Base-by-base conservation (phyloP, 1,140 invertebrate genomes). In the Leptopilina boulardi region DNA sequence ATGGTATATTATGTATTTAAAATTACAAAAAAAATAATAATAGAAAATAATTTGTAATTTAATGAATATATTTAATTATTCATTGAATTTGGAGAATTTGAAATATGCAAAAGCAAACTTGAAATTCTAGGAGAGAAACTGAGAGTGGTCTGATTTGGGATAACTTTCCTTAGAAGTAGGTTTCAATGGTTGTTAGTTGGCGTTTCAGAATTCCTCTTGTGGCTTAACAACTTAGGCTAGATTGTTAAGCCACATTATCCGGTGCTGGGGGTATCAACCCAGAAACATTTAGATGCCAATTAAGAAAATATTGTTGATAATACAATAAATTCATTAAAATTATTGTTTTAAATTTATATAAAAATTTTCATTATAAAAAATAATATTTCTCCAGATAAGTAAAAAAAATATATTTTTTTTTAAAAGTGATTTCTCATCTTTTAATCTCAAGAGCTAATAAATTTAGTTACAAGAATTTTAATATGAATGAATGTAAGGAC, bases 141-240 rank as follows among this genome's bases (percentile, higher is more conserved):
- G 59, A 66, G 26, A 66, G 59, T 66, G 23, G 59, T 34, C 2
- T 15, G 23, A 34, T 66, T 66, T 30, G 56, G 56, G 11, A n/a
- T 26, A 66, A 66, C 23, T 66, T 66, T 23, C 11, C 56, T 66
- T 30, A 66, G 56, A 66, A 66, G 23, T 66, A 66, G 56, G 56
- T 66, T 66, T 23, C 56, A 66, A 66, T 66, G 21, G 56, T 66
- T 66, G 56, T 66, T 66, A 66, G 56, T 66, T 66, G 26, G 13
- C 10, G 23, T 66, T 19, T n/a, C 13, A 66, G 56, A 13, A 66
- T n/a, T 30, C 56, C 56, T 30, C 56, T 66, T 23, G 56, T 66
- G 56, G 56, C 21, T 66, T 30, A 66, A 34, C 56, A 66, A 66
- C 23, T 66, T 66, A 26, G 23, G 56, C 21, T 15, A 59, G 23